Evolutionary conservation across 2,113 vertebrate species (phyloP).

Genomic region (Phrynocephalus versicolor): DNA sequence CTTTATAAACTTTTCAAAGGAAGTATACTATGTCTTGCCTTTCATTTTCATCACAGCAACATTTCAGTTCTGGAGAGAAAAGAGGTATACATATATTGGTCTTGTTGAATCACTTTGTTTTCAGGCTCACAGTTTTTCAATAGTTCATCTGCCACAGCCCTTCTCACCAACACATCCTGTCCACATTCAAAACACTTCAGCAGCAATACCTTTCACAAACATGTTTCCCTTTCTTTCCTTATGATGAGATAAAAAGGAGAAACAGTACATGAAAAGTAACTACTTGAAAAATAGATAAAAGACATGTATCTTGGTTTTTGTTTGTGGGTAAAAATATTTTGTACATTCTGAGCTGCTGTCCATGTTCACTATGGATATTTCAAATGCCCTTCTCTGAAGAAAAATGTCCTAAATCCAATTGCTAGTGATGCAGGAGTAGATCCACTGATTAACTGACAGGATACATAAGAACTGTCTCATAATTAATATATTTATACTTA

Average conservation of each 20-base stretch:
- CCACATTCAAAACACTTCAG: slow-evolving; percentile 12
- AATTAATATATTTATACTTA: too few relatives aligned
- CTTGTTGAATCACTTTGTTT: slow-evolving; percentile 23
- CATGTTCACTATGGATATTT: slow-evolving; percentile 1
- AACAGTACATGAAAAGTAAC: slow-evolving; percentile 3
- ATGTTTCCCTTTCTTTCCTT: background rate
- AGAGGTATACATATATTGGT: background rate
- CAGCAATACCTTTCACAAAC: background rate
- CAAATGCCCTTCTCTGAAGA: background rate
- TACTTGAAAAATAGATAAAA: background rate
- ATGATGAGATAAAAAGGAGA: background rate
- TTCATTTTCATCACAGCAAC: slow-evolving; percentile 43
- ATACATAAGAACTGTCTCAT: too few relatives aligned
- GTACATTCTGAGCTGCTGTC: background rate
- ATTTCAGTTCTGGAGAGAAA: background rate
- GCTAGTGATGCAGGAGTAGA: background rate
- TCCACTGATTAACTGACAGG: too few relatives aligned
- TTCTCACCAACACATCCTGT: background rate
- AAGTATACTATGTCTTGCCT: background rate
- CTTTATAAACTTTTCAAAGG: slow-evolving; percentile 14
- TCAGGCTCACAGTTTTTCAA: background rate
- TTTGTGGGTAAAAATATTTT: background rate
- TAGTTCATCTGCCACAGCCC: too few relatives aligned
- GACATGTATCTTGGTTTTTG: background rate
- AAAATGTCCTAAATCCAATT: background rate